These are phyloP conservation scores for Chromis chromis DNA, from an alignment of 2,797 vertebrate species.

Conservation along the genomic window DNA sequence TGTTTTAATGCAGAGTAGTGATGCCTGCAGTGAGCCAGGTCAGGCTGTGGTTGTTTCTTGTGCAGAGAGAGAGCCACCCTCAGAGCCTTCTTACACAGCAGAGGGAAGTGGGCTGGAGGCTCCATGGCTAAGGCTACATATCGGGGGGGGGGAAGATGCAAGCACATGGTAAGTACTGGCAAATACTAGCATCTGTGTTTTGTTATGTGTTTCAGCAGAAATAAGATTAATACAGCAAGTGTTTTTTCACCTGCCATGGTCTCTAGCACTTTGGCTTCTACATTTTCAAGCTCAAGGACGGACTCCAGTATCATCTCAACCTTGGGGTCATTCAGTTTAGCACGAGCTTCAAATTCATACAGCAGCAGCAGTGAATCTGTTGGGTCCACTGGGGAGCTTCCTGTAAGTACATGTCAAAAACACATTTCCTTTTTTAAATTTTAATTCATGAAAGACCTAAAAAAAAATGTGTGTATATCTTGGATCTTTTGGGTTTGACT, in stretches of 20 bases:
- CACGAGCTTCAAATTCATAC: constrained; percentile 93
- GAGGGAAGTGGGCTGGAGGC: constrained; percentile 89
- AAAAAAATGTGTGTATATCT: background rate
- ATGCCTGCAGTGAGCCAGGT: constrained; percentile 88
- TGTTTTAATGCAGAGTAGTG: constrained; percentile 21
- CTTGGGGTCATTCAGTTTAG: constrained; percentile 90
- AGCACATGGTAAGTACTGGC: background rate
- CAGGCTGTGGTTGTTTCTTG: constrained; percentile 82
- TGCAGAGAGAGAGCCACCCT: constrained; percentile 86
- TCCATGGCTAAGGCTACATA: constrained; percentile 91
- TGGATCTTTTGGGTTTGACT: background rate
- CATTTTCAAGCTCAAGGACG: constrained; percentile 86
- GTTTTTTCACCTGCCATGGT: constrained; percentile 86
- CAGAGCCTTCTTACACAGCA: constrained; percentile 90
- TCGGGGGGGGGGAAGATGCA: background rate
- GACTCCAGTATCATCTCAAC: constrained; percentile 87
- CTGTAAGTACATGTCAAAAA: constrained; percentile 70
- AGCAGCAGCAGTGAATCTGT: constrained; percentile 90
- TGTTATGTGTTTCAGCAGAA: background rate
- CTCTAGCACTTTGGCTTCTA: constrained; percentile 90
- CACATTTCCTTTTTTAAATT: constrained; percentile 6
- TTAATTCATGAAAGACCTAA: background rate
- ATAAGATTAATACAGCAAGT: background rate
- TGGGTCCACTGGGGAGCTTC: constrained; percentile 84
- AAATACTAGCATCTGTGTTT: background rate